Evolutionary conservation across 2,797 vertebrate species (phyloP).

Genomic region (Monodelphis domestica): DNA sequence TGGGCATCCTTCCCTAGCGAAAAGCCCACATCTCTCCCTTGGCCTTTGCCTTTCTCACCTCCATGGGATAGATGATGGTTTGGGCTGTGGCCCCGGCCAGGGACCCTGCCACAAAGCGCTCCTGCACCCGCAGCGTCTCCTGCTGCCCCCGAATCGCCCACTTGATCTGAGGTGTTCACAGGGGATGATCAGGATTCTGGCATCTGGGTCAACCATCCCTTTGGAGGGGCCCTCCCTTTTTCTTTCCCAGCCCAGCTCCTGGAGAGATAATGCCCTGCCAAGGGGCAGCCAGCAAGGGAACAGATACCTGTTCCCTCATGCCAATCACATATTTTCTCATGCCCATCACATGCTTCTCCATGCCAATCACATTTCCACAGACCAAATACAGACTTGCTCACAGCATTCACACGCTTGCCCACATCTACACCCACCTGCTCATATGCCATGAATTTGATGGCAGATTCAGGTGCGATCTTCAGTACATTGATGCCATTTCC

Average conservation of each 20-base stretch:
- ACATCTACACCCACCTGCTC: slow-evolving; percentile 86
- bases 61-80: slow-evolving; percentile 86
- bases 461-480: slow-evolving; percentile 92
- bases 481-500: slow-evolving; percentile 92
- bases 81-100: slow-evolving; percentile 85
- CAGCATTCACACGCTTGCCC: slow-evolving; percentile 69
- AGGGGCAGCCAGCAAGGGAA: background rate
- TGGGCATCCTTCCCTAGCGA: background rate
- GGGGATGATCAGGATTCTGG: background rate
- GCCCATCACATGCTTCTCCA: background rate
- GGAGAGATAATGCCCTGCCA: background rate
- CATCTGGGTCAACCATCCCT: background rate
- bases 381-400: slow-evolving; percentile 85
- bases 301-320: background rate
- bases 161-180: slow-evolving; percentile 78
- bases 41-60: slow-evolving; percentile 76
- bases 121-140: slow-evolving; percentile 80
- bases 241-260: background rate
- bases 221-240: background rate
- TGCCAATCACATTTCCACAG: background rate
- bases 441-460: slow-evolving; percentile 93
- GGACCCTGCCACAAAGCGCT: slow-evolving; percentile 84
- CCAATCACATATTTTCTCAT: background rate
- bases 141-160: slow-evolving; percentile 80
- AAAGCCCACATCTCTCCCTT: background rate